These are phyloP conservation scores for Drosophila paracracens DNA, from an alignment of 2,888 invertebrate species.

Conservation along the genomic window DNA sequence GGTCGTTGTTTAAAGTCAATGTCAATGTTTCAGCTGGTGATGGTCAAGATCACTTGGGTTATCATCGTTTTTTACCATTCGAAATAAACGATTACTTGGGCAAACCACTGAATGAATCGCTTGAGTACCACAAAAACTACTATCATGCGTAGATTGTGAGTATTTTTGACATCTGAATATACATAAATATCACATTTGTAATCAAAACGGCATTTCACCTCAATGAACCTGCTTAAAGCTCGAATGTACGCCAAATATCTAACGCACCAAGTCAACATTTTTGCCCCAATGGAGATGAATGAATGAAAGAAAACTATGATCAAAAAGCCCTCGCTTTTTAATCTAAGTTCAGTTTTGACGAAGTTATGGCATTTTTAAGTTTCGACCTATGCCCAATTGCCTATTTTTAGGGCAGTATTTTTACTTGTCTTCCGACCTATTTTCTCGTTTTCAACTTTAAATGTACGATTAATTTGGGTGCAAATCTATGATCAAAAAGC, in stretches of 20 bases:
- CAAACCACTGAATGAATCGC: constrained; percentile 33
- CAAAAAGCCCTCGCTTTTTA: no score
- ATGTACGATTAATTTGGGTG: no score
- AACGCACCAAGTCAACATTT: constrained; percentile 34
- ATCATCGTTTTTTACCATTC: constrained; percentile 66
- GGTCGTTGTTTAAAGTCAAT: constrained; percentile 91
- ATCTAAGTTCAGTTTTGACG: no score
- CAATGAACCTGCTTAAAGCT: constrained; percentile 37
- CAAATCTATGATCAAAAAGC: no score
- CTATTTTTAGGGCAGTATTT: no score
- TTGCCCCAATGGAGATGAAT: background rate
- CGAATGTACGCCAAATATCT: constrained; percentile 35
- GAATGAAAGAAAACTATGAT: background rate
- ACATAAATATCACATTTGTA: background rate
- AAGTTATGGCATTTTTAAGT: no score
- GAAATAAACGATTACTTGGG: constrained; percentile 22
- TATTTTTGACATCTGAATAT: background rate
- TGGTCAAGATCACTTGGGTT: constrained; percentile 88
- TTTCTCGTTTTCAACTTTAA: no score
- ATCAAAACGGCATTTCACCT: constrained; percentile 25
- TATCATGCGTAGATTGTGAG: constrained; percentile 55
- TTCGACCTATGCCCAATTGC: no score
- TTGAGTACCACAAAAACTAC: constrained; percentile 41
- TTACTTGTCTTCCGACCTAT: no score
- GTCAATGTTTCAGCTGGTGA: constrained; percentile 95